phyloP scores from a whole-genome alignment of 2,113 vertebrate genomes.

The Oncorhynchus mykiss region DNA sequence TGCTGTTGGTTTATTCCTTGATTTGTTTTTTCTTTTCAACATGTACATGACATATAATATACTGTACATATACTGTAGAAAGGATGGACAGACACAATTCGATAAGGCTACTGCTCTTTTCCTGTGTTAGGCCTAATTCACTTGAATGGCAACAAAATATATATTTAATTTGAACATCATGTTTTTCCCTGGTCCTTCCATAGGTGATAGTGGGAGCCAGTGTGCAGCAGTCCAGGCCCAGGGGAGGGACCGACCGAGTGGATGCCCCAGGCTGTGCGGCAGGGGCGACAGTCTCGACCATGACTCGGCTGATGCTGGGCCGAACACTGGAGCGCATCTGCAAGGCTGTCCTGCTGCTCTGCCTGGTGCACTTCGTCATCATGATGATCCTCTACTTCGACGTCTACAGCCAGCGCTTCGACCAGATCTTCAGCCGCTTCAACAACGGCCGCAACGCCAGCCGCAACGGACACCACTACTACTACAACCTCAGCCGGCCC shows the following conservation, averaged over 20 bases:
- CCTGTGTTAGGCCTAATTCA: too few relatives aligned
- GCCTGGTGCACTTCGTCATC: slow-evolving; percentile 95
- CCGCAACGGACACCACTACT: slow-evolving; percentile 75
- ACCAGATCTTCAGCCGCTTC: slow-evolving; percentile 94
- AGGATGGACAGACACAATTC: too few relatives aligned
- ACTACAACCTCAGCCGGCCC: slow-evolving; percentile 83
- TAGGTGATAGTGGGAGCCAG: slow-evolving; percentile 29
- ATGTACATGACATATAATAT: too few relatives aligned
- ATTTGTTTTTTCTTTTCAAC: too few relatives aligned
- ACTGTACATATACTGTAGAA: too few relatives aligned
- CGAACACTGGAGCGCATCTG: slow-evolving; percentile 98
- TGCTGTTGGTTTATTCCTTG: too few relatives aligned
- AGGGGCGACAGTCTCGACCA: slow-evolving; percentile 77
- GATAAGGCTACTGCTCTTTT: too few relatives aligned
- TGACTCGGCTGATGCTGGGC: slow-evolving; percentile 98
- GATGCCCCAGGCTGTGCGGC: slow-evolving; percentile 62
- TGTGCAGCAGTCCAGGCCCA: background rate
- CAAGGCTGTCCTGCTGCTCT: slow-evolving; percentile 96
- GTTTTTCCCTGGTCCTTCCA: background rate
- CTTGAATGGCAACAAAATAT: too few relatives aligned
- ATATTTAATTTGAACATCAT: too few relatives aligned
- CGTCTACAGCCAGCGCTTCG: slow-evolving; percentile 93
- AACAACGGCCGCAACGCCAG: slow-evolving; percentile 85
- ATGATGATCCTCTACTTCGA: slow-evolving; percentile 99
- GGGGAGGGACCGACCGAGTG: slow-evolving; percentile 26